Conservation (phyloP, 2,888 invertebrate genomes). For the Notocelia uddmanniana region DNA sequence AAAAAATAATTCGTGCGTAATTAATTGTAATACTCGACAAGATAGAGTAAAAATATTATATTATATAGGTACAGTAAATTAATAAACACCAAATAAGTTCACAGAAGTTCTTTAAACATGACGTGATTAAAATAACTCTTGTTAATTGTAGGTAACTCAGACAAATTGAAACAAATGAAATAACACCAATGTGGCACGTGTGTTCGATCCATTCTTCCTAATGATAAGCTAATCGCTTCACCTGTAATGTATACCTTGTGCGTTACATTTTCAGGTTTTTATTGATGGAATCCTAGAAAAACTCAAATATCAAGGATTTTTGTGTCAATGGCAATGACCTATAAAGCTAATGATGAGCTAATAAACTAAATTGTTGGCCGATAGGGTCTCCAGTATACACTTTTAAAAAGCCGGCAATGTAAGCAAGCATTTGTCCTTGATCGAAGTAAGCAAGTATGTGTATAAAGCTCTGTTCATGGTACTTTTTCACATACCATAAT, state of each 20-base stretch:
- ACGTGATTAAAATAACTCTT: background rate
- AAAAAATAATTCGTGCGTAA: no score
- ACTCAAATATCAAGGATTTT: constrained; percentile 1
- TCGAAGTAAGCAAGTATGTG: background rate
- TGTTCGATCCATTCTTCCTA: constrained; percentile 4
- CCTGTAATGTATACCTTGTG: background rate
- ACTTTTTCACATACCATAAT: no score
- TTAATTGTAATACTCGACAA: no score
- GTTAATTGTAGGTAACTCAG: background rate
- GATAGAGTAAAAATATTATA: no score
- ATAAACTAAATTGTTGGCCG: constrained; percentile 10
- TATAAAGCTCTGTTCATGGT: no score
- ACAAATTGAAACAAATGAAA: background rate
- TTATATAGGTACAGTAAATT: no score
- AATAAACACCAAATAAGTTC: no score
- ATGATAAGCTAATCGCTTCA: constrained; percentile 23
- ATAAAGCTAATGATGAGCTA: constrained; percentile 20
- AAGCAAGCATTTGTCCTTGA: background rate
- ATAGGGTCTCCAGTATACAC: background rate
- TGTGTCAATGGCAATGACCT: constrained; percentile 10
- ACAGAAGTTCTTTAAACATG: background rate
- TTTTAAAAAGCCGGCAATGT: background rate
- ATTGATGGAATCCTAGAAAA: constrained; percentile 10
- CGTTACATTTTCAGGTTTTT: background rate
- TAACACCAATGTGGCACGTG: background rate